Evolutionary conservation across 2,797 vertebrate genomes (phyloP), one percentile per base, ranked within the genome.

Genomic region (Argentina silus): DNA sequence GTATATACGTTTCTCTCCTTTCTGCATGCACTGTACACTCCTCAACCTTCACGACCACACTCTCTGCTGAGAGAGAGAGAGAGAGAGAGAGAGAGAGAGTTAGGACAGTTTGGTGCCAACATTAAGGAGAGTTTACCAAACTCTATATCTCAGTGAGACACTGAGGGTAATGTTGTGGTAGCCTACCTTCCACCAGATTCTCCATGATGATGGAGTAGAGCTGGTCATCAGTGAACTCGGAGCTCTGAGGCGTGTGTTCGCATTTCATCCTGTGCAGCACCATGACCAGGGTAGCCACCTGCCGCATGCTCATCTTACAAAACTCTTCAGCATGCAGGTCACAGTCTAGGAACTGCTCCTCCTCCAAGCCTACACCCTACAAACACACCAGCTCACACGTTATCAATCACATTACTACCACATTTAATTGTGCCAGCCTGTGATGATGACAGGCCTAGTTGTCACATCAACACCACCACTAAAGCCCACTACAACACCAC

Each of bases 241-340:
- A 0, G 0, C 15, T 1, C 15, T 1, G 63, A 27, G 1, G 1
- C 0, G 21, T 56, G 5, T 47, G 68, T 15, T 8, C 4, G 61
- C 51, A 7, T 73, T 75, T 86, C 67, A 91, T 53, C 67, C 59
- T 78, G 10, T 76, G 76, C 11, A 69, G 3, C 0, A 60, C 74
- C 12, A 92, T 21, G 45, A 91, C 0, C 70, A 92, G 19, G 5
- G 57, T 76, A 0, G 67, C 85, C 0, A 69, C 65, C 0, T 6
- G 11, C 19, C 9, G 60, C 78, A 91, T 57, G 9, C 42, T 78
- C 42, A 3, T 21, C 8, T 2, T 45, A 0, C 6, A 21, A 48
- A 81, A 27, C 0, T 0, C n/a, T 7, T 42, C 50, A 65, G 90
- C 69, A 50, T 82, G 57, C 79, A 91, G 43, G 0, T 78, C 51